Conservation (phyloP, 2,113 vertebrate genomes). For the Sander lucioperca region DNA sequence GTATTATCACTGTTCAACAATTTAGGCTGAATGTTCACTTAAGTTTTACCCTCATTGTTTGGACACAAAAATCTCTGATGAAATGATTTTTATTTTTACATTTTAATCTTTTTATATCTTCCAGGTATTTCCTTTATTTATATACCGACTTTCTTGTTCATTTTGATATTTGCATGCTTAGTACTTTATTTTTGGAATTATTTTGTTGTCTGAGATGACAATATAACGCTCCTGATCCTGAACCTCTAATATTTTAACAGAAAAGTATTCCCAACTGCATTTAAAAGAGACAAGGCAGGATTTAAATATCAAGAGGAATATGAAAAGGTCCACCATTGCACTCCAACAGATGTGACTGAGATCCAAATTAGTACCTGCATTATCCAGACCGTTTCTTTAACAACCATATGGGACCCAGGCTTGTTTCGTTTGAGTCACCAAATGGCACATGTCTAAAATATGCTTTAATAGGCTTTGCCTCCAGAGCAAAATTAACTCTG, state of each 20-base stretch:
- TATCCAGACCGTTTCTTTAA: conserved; percentile 52
- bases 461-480: conserved; percentile 50
- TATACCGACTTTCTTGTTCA: background rate
- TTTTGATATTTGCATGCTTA: background rate
- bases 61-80: background rate
- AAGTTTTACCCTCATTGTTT: background rate
- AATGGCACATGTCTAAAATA: conserved; percentile 51
- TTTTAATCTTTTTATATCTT: no score
- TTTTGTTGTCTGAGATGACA: background rate
- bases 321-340: conserved; percentile 19
- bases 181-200: background rate
- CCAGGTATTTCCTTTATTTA: background rate
- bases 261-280: background rate
- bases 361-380: conserved; percentile 57
- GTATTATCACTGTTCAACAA: background rate
- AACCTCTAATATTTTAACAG: background rate
- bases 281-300: background rate
- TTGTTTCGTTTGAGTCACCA: conserved; percentile 51
- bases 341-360: conserved; percentile 41
- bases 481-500: conserved; percentile 48
- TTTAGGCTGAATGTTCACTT: no score
- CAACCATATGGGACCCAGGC: conserved; percentile 46
- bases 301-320: background rate
- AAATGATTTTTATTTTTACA: background rate
- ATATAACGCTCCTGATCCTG: no score